phyloP scores from a whole-genome alignment of 2,888 invertebrate species.

The Lacanobia wlatinum region DNA sequence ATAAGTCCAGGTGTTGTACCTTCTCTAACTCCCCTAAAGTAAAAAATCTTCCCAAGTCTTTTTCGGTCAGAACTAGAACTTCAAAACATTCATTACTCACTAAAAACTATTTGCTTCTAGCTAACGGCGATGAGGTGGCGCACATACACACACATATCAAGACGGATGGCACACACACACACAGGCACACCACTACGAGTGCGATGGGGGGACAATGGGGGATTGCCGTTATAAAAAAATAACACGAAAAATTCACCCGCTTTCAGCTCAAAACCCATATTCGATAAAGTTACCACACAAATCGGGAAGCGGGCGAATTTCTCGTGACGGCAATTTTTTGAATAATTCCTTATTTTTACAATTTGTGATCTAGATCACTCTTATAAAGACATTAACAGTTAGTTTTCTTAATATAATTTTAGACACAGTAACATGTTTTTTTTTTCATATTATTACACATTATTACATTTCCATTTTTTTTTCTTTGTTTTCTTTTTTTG shows the following conservation, averaged over 20 bases:
- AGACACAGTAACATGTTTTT: slow-evolving; percentile 80
- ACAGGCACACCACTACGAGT: slow-evolving; percentile 85
- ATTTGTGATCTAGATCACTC: slow-evolving; percentile 88
- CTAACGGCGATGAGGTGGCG: slow-evolving; percentile 86
- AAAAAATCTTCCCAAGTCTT: slow-evolving; percentile 27
- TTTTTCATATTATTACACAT: slow-evolving; percentile 70
- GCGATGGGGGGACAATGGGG: slow-evolving; percentile 75
- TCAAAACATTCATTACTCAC: slow-evolving; percentile 82
- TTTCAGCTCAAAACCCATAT: slow-evolving; percentile 58
- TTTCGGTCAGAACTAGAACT: slow-evolving; percentile 59
- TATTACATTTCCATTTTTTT: slow-evolving; percentile 82
- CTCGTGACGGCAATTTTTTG: slow-evolving; percentile 79
- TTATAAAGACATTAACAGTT: slow-evolving; percentile 90
- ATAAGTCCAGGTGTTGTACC: not conserved
- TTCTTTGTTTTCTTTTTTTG: slow-evolving; percentile 72
- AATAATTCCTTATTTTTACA: slow-evolving; percentile 87
- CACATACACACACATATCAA: slow-evolving; percentile 89
- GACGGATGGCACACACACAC: slow-evolving; percentile 88
- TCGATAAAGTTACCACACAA: slow-evolving; percentile 62
- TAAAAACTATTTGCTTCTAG: slow-evolving; percentile 89
- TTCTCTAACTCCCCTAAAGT: slow-evolving; percentile 2
- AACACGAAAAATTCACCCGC: slow-evolving; percentile 56
- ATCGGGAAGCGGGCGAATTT: slow-evolving; percentile 68
- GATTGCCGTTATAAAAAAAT: slow-evolving; percentile 80
- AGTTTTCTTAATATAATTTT: slow-evolving; percentile 81